phyloP scores from a whole-genome alignment of 30 jellyfish, hydroid and myxozoan species.

The Aurelia aurita region DNA sequence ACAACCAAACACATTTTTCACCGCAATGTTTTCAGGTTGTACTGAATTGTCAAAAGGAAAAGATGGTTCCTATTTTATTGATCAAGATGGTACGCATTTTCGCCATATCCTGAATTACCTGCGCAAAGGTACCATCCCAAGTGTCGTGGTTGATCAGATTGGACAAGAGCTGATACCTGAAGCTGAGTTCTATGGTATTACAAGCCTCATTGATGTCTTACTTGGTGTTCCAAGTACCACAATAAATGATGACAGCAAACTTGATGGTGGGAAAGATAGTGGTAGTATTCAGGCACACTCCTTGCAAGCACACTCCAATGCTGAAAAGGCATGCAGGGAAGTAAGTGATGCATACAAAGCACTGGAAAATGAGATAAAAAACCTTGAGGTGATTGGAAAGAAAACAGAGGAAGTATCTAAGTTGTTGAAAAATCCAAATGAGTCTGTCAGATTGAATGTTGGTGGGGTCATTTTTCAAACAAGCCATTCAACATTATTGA shows the following conservation, averaged over 20 bases:
- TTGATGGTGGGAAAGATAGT: not conserved
- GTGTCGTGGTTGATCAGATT: not conserved
- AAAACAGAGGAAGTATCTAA: not conserved
- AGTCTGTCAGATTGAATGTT: conserved; percentile 30
- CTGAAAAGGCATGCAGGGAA: too few species aligned
- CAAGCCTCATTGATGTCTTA: not conserved
- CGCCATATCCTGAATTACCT: conserved; percentile 32
- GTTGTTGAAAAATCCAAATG: not conserved
- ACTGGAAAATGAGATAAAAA: not conserved
- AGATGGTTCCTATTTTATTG: too few species aligned
- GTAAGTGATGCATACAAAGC: not conserved
- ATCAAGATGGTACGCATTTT: conserved; percentile 3
- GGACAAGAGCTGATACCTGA: conserved; percentile 4
- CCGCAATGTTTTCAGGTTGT: too few species aligned
- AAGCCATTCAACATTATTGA: conserved; percentile 2
- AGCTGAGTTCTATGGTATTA: conserved; percentile 14
- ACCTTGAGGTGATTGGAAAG: not conserved
- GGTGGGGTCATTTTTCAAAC: conserved; percentile 46
- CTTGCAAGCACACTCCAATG: too few species aligned
- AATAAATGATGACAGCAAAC: not conserved
- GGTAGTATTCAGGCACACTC: not conserved
- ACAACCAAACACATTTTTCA: too few species aligned
- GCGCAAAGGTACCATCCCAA: conserved; percentile 17
- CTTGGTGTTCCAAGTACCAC: not conserved
- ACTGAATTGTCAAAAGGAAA: too few species aligned